A percentile compares a stretch with the other conserved stretches of the same genome.
These are phyloP conservation scores for Eulemur rubriventer DNA, from an alignment of 2,797 vertebrate species.

Conservation along the genomic window DNA sequence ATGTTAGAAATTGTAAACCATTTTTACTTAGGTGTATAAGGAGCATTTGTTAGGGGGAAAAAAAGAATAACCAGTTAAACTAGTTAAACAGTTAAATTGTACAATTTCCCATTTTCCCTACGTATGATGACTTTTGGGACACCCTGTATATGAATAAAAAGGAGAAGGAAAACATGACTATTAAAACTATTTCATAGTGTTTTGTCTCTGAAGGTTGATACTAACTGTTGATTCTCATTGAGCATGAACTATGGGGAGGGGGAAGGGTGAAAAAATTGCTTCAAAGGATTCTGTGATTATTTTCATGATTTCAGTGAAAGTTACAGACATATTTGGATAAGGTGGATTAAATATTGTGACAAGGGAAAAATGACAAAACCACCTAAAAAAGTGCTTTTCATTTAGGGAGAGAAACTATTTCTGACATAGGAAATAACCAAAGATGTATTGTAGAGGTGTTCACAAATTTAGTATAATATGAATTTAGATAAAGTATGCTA, in stretches of 20 bases:
- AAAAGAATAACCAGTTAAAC: not conserved
- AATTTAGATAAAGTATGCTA: not conserved
- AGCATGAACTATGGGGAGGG: not conserved
- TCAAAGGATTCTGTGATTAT: not conserved
- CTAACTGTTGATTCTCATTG: not conserved
- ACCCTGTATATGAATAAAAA: not conserved
- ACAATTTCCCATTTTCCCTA: too few species aligned
- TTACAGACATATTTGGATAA: not conserved
- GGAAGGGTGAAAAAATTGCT: rapidly evolving
- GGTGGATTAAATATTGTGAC: not conserved
- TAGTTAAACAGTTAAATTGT: too few species aligned
- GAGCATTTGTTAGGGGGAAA: not conserved
- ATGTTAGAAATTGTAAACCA: not conserved
- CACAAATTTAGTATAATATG: not conserved
- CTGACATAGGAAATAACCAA: not conserved
- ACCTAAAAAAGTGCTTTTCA: not conserved
- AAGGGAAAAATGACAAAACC: not conserved
- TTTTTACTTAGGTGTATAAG: not conserved
- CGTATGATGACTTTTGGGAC: too few species aligned
- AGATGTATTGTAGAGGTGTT: not conserved
- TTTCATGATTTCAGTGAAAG: not conserved
- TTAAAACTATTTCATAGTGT: not conserved
- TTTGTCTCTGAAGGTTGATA: not conserved
- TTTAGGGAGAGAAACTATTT: not conserved
- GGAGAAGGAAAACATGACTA: not conserved